Base-by-base conservation (phyloP, 2,797 vertebrate species). In the Macrochelys suwanniensis region DNA sequence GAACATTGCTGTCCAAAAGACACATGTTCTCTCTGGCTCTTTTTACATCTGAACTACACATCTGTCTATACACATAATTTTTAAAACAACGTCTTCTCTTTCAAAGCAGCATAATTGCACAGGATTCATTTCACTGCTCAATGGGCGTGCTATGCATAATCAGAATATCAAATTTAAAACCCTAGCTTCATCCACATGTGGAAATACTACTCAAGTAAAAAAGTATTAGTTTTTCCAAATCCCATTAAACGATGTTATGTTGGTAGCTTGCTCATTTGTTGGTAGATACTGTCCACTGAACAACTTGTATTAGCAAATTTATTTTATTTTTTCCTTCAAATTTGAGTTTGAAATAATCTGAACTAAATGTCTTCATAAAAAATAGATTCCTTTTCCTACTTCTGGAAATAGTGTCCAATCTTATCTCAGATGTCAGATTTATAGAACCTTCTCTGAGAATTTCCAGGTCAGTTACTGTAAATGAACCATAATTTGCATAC, bases 171-270 rank as follows among this genome's bases (percentile, higher is more conserved):
- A 28, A 82, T 82, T 82, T 89, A 78, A 78, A 89, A 78, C 9
- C 6, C 51, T 83, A 59, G 37, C 80, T 87, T 74, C 80, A 89
- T 37, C 68, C 57, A 82, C 21, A 47, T 82, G 42, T 86, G 87
- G 83, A 82, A 86, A 93, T 54, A 82, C 33, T 89, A 89, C 81
- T 45, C 53, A 78, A 68, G 78, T 82, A 50, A 88, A 93, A 93
- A 78, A 89, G 5, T 61, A 54, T 84, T 49, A 59, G 37, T n/a
- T 51, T 51, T 71, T 47, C 21, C 54, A 84, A 89, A 85, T 65
- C 54, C 37, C 77, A 56, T 74, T 77, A 84, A 78, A 61, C 28
- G 50, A 65, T 76, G 37, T n/a, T 31, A 59, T 57, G 49, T 47
- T 79, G 59, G 83, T 50, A 53, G 45, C 31, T 12, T 79, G 33